phyloP scores from a whole-genome alignment of 1,140 invertebrate genomes.

The Ditylenchus dipsaci region DNA sequence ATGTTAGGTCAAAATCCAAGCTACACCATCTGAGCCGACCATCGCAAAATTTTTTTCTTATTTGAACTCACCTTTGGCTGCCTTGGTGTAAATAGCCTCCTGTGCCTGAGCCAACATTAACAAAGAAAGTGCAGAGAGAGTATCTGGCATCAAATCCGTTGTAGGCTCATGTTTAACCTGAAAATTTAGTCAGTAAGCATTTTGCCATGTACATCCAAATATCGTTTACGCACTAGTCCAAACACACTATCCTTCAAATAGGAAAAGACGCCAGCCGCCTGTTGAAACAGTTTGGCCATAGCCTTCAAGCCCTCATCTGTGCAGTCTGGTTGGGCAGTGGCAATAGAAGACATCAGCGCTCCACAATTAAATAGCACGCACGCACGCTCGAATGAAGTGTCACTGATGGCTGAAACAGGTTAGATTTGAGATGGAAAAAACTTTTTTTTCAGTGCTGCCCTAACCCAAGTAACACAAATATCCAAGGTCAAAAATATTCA shows the following conservation, averaged over 20 bases:
- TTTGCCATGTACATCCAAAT: too few species aligned
- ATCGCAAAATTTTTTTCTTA: too few species aligned
- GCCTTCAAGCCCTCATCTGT: conserved; percentile 88
- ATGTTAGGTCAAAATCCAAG: too few species aligned
- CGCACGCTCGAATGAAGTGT: conserved; percentile 76
- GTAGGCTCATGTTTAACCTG: conserved; percentile 74
- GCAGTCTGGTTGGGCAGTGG: conserved; percentile 73
- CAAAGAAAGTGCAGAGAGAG: conserved; percentile 74
- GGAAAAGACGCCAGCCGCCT: conserved; percentile 82
- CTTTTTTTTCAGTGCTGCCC: too few species aligned
- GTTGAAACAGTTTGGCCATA: conserved; percentile 79
- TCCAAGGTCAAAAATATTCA: too few species aligned
- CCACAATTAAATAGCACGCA: conserved; percentile 96
- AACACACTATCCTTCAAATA: conserved; percentile 80
- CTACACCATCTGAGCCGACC: too few species aligned
- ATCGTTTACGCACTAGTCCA: too few species aligned
- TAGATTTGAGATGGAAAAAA: too few species aligned
- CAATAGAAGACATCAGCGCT: conserved; percentile 83
- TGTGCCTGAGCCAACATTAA: conserved; percentile 96
- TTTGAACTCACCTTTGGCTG: conserved; percentile 77
- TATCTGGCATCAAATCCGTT: conserved; percentile 86
- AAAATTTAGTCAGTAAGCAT: too few species aligned
- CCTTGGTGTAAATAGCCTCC: conserved; percentile 91
- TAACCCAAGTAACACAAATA: too few species aligned
- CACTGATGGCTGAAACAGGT: conserved; percentile 47